phyloP scores from a whole-genome alignment of 2,888 invertebrate genomes.

The Electrophaes corylata region DNA sequence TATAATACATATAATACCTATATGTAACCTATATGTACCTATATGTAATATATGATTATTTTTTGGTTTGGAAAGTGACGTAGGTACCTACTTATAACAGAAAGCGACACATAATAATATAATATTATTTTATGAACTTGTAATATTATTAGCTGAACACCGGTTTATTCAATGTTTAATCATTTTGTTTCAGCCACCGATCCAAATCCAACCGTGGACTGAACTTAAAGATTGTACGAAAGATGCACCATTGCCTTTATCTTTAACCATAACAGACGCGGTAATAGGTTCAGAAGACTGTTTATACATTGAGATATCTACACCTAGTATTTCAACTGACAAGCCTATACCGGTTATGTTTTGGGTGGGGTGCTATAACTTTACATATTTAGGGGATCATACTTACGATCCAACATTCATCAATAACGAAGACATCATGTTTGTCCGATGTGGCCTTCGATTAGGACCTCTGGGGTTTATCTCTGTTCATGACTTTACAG shows the following conservation, averaged over 20 bases:
- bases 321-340: conserved; percentile 58
- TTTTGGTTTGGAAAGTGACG: too few relatives aligned
- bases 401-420: conserved; percentile 67
- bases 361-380: conserved; percentile 75
- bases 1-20: too few relatives aligned
- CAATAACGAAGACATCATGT: conserved; percentile 62
- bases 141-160: too few relatives aligned
- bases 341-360: conserved; percentile 78
- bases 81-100: too few relatives aligned
- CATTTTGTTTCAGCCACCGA: conserved; percentile 65
- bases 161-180: background rate
- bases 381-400: conserved; percentile 54
- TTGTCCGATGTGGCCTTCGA: conserved; percentile 74
- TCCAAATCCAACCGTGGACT: conserved; percentile 57
- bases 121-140: too few relatives aligned
- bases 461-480: conserved; percentile 78
- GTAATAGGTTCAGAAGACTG: conserved; percentile 72
- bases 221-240: conserved; percentile 63
- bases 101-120: too few relatives aligned
- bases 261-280: conserved; percentile 24
- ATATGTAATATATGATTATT: too few relatives aligned
- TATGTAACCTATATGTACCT: too few relatives aligned
- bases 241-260: conserved; percentile 52
- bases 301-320: conserved; percentile 69
- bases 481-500: conserved; percentile 68